Evolutionary conservation across 1,140 invertebrate genomes (phyloP), one percentile per base, ranked within the genome.

Genomic region (Heliconius nattereri): DNA sequence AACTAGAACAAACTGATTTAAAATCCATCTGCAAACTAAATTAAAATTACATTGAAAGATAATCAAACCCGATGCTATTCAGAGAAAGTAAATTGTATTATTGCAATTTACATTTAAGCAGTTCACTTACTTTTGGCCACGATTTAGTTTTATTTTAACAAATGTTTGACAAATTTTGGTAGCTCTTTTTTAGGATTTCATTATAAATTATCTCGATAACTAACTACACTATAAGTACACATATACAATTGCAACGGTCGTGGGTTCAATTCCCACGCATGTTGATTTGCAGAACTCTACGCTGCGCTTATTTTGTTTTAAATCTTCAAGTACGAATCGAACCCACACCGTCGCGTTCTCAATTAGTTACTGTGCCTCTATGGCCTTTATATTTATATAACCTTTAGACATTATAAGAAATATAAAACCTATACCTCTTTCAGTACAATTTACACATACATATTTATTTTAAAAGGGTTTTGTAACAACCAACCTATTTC

Each of bases 21-120:
- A 72, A 72, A 72, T 72, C 37, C 16, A 72, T 72, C 32, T 8
- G 23, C 37, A 40, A 72, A 72, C 71, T 37, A 72, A 72, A 72
- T 72, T 35, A 71, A 71, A 71, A 71, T 35, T 71, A 72, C 35
- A 40, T 72, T 37, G 71, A 72, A 72, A 72, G 26, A 37, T 72
- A n/a, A 72, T 23, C 2, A 72, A 72, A 40, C 20, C 35, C 19
- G 0, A 40, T 37, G 29, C 29, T 37, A 72, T 72, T 72, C 37
- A 72, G 40, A 40, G 20, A n/a, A 72, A 37, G 19, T 72, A 72
- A 72, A 40, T 40, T 66, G 9, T 66, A 19, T 66, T 66, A 66
- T 66, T 66, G 3, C 13, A 66, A 66, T 66, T 66, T 26, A 66
- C 60, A 66, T 66, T 66, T 29, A 26, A 29, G 54, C n/a, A 57